Evolutionary conservation across 2,797 vertebrate genomes (phyloP).

Genomic region (Moxostoma hubbsi): DNA sequence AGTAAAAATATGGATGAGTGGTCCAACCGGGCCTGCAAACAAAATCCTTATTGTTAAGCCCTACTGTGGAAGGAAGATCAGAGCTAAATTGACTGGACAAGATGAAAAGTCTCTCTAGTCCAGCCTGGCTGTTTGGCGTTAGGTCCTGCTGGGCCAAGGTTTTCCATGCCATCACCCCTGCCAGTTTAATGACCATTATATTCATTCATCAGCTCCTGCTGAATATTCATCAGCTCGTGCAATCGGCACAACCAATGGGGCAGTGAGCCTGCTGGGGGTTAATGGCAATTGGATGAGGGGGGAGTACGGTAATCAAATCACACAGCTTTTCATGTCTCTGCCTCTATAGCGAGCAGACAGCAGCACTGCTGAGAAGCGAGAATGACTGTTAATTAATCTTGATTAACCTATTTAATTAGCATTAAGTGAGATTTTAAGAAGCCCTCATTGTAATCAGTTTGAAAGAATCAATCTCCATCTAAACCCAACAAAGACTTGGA

Average conservation of each 20-base stretch:
- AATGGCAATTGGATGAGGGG: slow-evolving; percentile 53
- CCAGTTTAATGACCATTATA: slow-evolving; percentile 40
- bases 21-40: too few relatives aligned
- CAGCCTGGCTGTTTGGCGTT: slow-evolving; percentile 39
- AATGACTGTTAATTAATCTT: slow-evolving; percentile 65
- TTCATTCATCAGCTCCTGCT: slow-evolving; percentile 55
- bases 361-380: slow-evolving; percentile 45
- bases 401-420: slow-evolving; percentile 66
- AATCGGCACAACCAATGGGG: slow-evolving; percentile 55
- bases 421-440: slow-evolving; percentile 59
- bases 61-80: slow-evolving; percentile 23
- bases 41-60: too few relatives aligned
- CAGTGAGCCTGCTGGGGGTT: slow-evolving; percentile 57
- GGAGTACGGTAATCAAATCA: slow-evolving; percentile 62
- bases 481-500: slow-evolving; percentile 40
- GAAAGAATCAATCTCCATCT: slow-evolving; percentile 55
- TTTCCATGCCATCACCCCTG: slow-evolving; percentile 41
- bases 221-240: slow-evolving; percentile 60
- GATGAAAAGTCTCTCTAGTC: slow-evolving; percentile 47
- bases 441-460: slow-evolving; percentile 60
- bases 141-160: slow-evolving; percentile 37
- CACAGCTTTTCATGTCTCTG: slow-evolving; percentile 32
- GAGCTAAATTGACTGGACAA: slow-evolving; percentile 54
- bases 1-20: too few relatives aligned
- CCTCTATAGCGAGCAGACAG: slow-evolving; percentile 41